These are phyloP conservation scores for Catharus bicknelli DNA, from an alignment of 2,113 vertebrate species.

Conservation along the genomic window DNA sequence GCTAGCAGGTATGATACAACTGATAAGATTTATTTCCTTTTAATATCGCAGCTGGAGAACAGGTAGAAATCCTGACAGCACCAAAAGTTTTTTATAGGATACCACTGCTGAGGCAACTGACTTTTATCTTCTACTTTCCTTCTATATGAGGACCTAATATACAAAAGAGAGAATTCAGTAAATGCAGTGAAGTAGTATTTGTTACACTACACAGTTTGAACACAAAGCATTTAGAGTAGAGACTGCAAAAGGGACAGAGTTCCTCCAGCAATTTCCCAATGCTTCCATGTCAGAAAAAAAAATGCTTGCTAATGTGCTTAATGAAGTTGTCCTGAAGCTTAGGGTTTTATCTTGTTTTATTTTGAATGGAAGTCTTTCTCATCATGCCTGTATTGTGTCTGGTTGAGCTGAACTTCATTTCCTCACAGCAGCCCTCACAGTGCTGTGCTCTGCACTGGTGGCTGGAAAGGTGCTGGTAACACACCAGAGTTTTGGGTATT, in stretches of 20 bases:
- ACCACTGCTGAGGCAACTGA: not conserved
- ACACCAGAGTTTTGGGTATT: not conserved
- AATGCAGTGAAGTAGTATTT: not conserved
- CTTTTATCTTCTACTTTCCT: not conserved
- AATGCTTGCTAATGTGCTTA: not conserved
- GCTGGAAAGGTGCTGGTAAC: not conserved
- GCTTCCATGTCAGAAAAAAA: not conserved
- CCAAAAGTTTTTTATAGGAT: not conserved
- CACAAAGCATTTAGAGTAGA: not conserved
- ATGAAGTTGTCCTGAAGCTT: not conserved
- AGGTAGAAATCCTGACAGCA: not conserved
- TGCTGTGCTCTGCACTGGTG: not conserved
- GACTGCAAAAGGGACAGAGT: not conserved
- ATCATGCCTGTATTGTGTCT: conserved; percentile 22
- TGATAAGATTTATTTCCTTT: not conserved
- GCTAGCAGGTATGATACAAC: not conserved
- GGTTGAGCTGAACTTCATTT: not conserved
- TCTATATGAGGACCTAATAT: not conserved
- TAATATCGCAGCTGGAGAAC: not conserved
- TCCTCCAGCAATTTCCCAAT: not conserved
- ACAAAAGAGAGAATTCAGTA: not conserved
- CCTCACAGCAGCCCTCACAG: not conserved
- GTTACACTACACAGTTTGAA: not conserved
- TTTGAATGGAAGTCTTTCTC: not conserved
- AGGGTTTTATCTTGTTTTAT: not conserved